Conservation (phyloP, 2,888 invertebrate species). For the Halictus ligatus region DNA sequence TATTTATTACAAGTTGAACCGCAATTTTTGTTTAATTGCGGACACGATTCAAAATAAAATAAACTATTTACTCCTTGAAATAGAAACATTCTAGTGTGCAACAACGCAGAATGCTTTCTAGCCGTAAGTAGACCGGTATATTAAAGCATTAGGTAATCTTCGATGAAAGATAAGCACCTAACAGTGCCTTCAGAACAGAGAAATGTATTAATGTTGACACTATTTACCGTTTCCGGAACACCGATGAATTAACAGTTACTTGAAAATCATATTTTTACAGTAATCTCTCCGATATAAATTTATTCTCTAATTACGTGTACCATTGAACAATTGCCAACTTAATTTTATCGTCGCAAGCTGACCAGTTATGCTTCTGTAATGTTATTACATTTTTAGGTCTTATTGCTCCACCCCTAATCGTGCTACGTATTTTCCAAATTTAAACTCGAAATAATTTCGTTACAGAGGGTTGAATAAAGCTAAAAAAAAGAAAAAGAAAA, state of each 20-base stretch:
- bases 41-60: neutral
- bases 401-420: neutral
- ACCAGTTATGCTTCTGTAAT: neutral
- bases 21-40: too few relatives aligned
- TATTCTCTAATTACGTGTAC: neutral
- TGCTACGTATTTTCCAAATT: neutral
- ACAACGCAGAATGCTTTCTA: conserved; percentile 6
- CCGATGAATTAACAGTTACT: neutral
- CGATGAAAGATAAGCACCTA: neutral
- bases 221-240: neutral
- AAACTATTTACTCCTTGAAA: neutral
- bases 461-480: neutral
- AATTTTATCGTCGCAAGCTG: neutral
- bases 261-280: neutral
- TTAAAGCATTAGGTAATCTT: neutral
- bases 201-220: neutral
- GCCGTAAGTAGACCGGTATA: conserved; percentile 9
- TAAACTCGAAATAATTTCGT: neutral
- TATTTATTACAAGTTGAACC: neutral
- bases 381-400: neutral
- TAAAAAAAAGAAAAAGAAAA: too few relatives aligned
- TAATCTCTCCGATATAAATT: too few relatives aligned
- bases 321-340: neutral
- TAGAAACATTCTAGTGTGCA: neutral
- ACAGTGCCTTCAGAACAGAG: neutral